Percentiles rank a stretch among this genome's conserved stretches.
phyloP scores from a whole-genome alignment of 2,888 invertebrate species.

The Caenorhabditis becei region DNA sequence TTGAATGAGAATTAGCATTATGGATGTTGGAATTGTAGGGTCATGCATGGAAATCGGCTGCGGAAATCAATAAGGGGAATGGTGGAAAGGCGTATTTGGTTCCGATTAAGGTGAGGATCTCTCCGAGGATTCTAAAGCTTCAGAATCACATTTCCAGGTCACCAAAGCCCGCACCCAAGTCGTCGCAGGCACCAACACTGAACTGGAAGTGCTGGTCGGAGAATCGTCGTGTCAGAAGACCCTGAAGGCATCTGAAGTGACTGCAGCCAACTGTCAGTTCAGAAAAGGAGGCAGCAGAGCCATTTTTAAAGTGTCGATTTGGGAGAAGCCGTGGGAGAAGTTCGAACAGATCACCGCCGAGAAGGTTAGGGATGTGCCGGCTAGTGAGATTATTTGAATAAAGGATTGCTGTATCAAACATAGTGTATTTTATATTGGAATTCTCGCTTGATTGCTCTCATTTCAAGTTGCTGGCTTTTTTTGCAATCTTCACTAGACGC shows the following conservation, averaged over 20 bases:
- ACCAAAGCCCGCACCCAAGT: slow-evolving; percentile 70
- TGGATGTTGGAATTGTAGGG: slow-evolving; percentile 28
- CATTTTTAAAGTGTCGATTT: slow-evolving; percentile 66
- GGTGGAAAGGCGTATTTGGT: slow-evolving; percentile 59
- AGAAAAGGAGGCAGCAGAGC: slow-evolving; percentile 60
- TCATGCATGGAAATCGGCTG: slow-evolving; percentile 57
- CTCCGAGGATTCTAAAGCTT: not conserved
- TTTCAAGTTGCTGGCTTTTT: no score
- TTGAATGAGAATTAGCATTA: not conserved
- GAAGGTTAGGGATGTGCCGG: slow-evolving; percentile 65
- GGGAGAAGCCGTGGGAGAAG: slow-evolving; percentile 74
- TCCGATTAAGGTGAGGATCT: slow-evolving; percentile 64
- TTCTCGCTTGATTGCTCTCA: no score
- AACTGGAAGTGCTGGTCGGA: slow-evolving; percentile 67
- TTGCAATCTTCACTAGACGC: no score
- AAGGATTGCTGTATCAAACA: no score
- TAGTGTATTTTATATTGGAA: no score
- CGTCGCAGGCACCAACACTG: slow-evolving; percentile 65
- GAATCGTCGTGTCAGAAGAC: slow-evolving; percentile 64
- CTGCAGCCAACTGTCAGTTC: slow-evolving; percentile 56
- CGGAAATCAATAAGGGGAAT: slow-evolving; percentile 59
- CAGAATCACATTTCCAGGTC: slow-evolving; percentile 56
- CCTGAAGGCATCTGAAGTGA: slow-evolving; percentile 32
- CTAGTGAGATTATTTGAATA: not conserved
- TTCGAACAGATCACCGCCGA: slow-evolving; percentile 65